Evolutionary conservation across 2,797 vertebrate species (phyloP), one percentile per base, ranked within the genome.

Genomic region (Acanthopagrus latus): DNA sequence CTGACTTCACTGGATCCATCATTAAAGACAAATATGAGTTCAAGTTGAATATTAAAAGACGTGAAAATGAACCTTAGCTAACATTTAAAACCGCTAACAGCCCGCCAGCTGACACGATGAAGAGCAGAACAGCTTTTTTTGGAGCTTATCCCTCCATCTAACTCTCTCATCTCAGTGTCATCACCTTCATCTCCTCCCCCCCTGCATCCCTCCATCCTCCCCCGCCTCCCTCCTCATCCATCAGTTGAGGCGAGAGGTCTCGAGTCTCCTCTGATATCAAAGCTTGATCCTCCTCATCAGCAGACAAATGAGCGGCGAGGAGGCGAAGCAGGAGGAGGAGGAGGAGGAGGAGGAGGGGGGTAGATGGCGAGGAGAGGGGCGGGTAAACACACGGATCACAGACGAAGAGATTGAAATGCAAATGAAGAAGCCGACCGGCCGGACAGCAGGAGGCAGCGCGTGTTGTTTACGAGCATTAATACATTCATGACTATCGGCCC

Each of bases 401-500:
- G 76, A 43, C 1, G 20, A 10, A 67, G 82, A 82, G 74, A 88
- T 86, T 88, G 86, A 88, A 86, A 86, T 88, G 79, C 38, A 84
- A 81, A 89, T 88, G 80, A 79, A 5, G 18, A 3, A 9, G 60
- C 8, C 1, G 16, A 48, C 3, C 0, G n/a, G 60, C 9, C 3
- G 1, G 33, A 33, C 33, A 33, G 50, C 9, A 3, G 52, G 38
- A 38, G 65, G 43, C 59, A 23, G 0, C 18, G 2, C 69, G 25
- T 17, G 17, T 25, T 80, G 64, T 82, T 78, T 73, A 67, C 11
- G 2, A 58, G 21, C 46, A n/a, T 69, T 78, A 73, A 82, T 63
- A 20, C 64, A 63, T 84, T 85, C 80, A 81, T 73, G 65, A 66
- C 50, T n/a, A 44, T 76, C 74, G 57, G 29, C 64, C 80, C 9